These are phyloP conservation scores for Oreocharis arfaki DNA, from an alignment of 2,113 vertebrate species.

Conservation along the genomic window DNA sequence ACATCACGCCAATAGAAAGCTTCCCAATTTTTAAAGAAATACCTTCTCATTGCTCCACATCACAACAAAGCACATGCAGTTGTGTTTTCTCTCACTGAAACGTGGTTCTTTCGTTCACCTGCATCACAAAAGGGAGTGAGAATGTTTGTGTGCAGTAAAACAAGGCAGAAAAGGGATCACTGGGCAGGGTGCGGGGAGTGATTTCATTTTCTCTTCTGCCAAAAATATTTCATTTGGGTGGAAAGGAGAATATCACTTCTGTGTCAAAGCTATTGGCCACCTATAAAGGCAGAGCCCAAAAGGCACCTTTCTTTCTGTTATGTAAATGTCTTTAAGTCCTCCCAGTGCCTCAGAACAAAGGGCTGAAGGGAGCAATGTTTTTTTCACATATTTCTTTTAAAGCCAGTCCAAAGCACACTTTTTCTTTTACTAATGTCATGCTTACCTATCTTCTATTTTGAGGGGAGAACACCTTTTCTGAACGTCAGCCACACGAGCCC, in stretches of 20 bases:
- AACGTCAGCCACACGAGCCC: fast-evolving
- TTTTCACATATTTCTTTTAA: not conserved
- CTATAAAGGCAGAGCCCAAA: not conserved
- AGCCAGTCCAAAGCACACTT: not conserved
- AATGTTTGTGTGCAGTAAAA: not conserved
- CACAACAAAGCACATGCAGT: not conserved
- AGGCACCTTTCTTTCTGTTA: not conserved
- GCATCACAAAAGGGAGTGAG: not conserved
- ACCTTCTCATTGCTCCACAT: not conserved
- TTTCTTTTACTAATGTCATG: not conserved
- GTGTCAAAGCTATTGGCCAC: not conserved
- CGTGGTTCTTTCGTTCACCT: not conserved
- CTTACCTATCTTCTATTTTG: fast-evolving
- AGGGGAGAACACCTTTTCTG: not conserved
- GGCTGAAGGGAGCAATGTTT: not conserved
- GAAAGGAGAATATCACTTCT: not conserved
- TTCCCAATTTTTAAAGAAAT: not conserved
- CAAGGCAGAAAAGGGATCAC: not conserved
- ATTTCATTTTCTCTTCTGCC: not conserved
- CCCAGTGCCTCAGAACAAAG: not conserved
- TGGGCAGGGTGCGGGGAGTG: not conserved
- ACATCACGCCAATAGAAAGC: not conserved
- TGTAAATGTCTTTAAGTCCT: not conserved
- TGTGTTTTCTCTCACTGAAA: not conserved
- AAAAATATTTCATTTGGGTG: not conserved